Evolutionary conservation across 2,888 invertebrate species (phyloP), one percentile per base, ranked within the genome.

Genomic region (Tuberolachnus salignus): DNA sequence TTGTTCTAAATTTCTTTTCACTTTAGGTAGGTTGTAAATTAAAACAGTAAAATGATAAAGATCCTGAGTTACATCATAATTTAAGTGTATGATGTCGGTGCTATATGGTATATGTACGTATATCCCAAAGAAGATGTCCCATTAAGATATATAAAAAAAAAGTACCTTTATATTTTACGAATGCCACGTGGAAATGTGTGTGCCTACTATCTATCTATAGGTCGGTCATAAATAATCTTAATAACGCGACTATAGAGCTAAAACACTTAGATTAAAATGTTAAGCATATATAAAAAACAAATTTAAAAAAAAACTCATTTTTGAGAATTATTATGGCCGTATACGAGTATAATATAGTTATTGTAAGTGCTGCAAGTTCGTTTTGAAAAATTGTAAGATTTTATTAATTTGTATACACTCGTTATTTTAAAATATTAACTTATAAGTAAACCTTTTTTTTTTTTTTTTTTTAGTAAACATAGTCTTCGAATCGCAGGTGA

Each of bases 81-180:
- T 34, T 34, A 34, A 34, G 34, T 34, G 34, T 34, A 34, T 34
- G 34, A 4, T 34, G 6, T 6, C 6, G 34, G 34, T 34, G 34
- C 34, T 1, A 13, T 63, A 44, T 14, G 8, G 13, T n/a, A n/a
- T 23, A 19, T 44, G 6, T 59, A 34, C 6, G 42, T 64, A 21
- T 21, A 44, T 44, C 19, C 42, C 21, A 64, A 64, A 64, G 44
- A 64, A 64, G 44, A 44, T 64, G 44, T 64, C 44, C 34, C 34
- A 34, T 34, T 34, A 44, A 64, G 44, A 44, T 64, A 64, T 44
- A 44, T 4, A 34, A 34, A 34, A 34, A 34, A 34, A 44, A 13
- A 0, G 11, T 64, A 64, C 21, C 21, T 14, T 46, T 44, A 21
- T 44, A 13, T 44, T 64, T 64, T 44, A 64, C 44, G 21, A 42